Percentiles rank a stretch among this genome's conserved stretches.
These are phyloP conservation scores for Phalera bucephala DNA, from an alignment of 2,888 invertebrate genomes.

Conservation along the genomic window DNA sequence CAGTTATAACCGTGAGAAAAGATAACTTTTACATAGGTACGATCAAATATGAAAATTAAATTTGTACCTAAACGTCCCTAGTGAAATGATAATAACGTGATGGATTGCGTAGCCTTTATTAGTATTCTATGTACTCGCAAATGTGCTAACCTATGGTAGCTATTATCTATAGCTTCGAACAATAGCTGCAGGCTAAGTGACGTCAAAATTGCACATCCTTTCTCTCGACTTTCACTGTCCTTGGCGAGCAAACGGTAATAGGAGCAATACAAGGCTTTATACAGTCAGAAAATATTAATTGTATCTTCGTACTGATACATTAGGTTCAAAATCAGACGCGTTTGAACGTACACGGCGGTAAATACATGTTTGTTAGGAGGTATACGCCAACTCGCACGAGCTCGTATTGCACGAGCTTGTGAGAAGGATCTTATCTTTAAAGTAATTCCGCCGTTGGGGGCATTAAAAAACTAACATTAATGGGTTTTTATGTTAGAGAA, in stretches of 20 bases:
- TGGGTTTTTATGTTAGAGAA: constrained; percentile 23
- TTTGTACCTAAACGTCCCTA: too few relatives aligned
- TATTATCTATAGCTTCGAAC: constrained; percentile 9
- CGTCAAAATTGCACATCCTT: constrained; percentile 64
- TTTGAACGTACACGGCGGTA: constrained; percentile 7
- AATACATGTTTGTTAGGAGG: constrained; percentile 13
- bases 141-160: too few relatives aligned
- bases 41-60: too few relatives aligned
- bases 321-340: constrained; percentile 23
- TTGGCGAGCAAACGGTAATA: constrained; percentile 56
- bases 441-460: constrained; percentile 15
- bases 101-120: too few relatives aligned
- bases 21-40: too few relatives aligned
- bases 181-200: constrained; percentile 37
- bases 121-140: too few relatives aligned
- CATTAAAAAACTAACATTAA: constrained; percentile 16
- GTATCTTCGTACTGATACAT: constrained; percentile 9
- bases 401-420: constrained; percentile 27
- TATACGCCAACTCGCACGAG: constrained; percentile 22
- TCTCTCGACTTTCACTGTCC: constrained; percentile 78
- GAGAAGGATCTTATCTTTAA: constrained; percentile 27
- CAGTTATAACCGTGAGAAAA: too few relatives aligned
- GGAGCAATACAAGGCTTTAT: constrained; percentile 27
- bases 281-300: constrained; percentile 9
- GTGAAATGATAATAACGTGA: too few relatives aligned